Conservation (phyloP, 2,113 vertebrate species). For the Paratilapia polleni region DNA sequence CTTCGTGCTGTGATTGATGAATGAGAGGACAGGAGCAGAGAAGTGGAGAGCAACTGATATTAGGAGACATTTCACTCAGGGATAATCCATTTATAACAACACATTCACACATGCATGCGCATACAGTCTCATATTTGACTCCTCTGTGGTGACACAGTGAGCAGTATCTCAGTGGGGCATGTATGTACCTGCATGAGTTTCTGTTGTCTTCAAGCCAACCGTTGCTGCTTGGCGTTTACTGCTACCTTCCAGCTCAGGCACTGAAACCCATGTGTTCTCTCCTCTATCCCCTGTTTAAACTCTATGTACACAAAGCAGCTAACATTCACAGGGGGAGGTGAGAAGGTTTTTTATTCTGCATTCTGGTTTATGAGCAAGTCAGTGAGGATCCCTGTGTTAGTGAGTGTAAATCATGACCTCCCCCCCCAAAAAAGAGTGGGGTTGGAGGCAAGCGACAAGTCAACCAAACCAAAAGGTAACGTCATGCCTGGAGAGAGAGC, state of each 20-base stretch:
- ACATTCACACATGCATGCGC: not conserved
- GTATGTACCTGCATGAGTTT: slow-evolving; percentile 80
- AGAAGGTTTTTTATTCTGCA: not conserved
- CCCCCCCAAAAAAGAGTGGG: not conserved
- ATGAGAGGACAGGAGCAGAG: not conserved
- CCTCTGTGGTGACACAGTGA: slow-evolving; percentile 31
- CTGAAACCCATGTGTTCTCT: slow-evolving; percentile 34
- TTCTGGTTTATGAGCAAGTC: not conserved
- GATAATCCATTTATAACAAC: slow-evolving; percentile 19
- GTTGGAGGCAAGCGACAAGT: not conserved
- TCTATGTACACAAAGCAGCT: not conserved
- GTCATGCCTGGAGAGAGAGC: slow-evolving; percentile 26
- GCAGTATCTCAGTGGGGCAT: slow-evolving; percentile 56
- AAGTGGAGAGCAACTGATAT: not conserved
- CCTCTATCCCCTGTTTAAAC: not conserved
- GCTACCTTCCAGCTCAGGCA: slow-evolving; percentile 21
- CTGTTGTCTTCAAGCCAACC: slow-evolving; percentile 81
- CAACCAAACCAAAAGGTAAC: not conserved
- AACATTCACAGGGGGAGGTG: not conserved
- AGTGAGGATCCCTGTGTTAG: not conserved
- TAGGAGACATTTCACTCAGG: slow-evolving; percentile 8
- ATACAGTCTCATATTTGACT: slow-evolving; percentile 24
- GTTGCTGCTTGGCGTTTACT: slow-evolving; percentile 51
- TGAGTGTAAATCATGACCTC: not conserved
- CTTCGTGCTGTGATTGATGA: not conserved